Conservation (phyloP, 2,113 vertebrate species). For the Hippocampus abdominalis region DNA sequence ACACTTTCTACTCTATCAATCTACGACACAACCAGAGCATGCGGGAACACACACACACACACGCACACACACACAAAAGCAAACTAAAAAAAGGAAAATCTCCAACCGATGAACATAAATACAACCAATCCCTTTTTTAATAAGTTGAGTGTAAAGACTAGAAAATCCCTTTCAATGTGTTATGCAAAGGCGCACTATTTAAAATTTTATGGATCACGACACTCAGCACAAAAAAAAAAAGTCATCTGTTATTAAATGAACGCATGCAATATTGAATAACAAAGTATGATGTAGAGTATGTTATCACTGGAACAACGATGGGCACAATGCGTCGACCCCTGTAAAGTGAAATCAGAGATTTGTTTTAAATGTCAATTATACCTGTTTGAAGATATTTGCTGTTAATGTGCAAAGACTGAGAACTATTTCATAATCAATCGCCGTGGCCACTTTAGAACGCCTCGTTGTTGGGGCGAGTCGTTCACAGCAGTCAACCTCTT, state of each 20-base stretch:
- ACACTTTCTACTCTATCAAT: conserved; percentile 49
- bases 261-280: not conserved
- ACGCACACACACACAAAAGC: conserved; percentile 9
- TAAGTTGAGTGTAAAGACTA: not conserved
- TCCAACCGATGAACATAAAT: not conserved
- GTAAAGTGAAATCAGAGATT: no score
- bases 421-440: no score
- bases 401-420: no score
- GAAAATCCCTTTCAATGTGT: conserved; percentile 1
- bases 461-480: no score
- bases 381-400: no score
- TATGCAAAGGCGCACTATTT: not conserved
- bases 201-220: not conserved
- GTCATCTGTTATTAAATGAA: not conserved
- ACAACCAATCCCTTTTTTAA: not conserved
- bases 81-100: not conserved
- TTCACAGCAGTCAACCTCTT: no score
- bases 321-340: no score
- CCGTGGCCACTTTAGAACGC: no score
- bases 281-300: no score
- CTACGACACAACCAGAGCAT: conserved; percentile 44
- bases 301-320: no score
- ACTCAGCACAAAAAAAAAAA: not conserved
- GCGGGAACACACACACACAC: conserved; percentile 16
- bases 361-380: no score